Evolutionary conservation across 2,113 vertebrate genomes (phyloP).

Genomic region (Nesoenas mayeri): DNA sequence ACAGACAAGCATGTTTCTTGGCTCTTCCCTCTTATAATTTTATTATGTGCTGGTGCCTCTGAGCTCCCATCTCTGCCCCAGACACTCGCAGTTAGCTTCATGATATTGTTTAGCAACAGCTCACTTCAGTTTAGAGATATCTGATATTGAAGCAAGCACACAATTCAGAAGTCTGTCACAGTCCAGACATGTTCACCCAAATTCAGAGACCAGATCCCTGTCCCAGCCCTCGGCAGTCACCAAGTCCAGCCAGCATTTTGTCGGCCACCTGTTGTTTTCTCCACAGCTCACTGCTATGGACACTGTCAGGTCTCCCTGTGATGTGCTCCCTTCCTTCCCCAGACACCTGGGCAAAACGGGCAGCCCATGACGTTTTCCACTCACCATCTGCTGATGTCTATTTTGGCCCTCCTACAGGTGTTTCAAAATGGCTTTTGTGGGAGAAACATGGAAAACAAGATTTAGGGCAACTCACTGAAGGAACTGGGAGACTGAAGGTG

Average conservation of each 20-base stretch:
- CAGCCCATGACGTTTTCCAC: background rate
- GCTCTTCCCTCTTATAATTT: background rate
- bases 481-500: background rate
- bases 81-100: background rate
- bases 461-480: background rate
- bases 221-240: background rate
- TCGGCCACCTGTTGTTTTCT: background rate
- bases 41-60: background rate
- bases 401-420: background rate
- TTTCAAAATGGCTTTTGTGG: background rate
- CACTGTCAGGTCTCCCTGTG: background rate
- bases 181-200: rapidly evolving
- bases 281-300: rapidly evolving
- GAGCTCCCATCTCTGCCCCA: background rate
- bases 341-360: background rate
- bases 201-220: rapidly evolving
- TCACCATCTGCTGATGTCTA: background rate
- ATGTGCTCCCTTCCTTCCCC: background rate
- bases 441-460: background rate
- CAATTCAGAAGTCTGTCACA: background rate
- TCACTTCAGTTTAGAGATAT: background rate
- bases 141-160: background rate
- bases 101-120: background rate
- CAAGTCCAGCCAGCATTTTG: background rate
- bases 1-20: background rate